Base-by-base conservation (phyloP, 2,113 vertebrate genomes). In the Blennius ocellaris region DNA sequence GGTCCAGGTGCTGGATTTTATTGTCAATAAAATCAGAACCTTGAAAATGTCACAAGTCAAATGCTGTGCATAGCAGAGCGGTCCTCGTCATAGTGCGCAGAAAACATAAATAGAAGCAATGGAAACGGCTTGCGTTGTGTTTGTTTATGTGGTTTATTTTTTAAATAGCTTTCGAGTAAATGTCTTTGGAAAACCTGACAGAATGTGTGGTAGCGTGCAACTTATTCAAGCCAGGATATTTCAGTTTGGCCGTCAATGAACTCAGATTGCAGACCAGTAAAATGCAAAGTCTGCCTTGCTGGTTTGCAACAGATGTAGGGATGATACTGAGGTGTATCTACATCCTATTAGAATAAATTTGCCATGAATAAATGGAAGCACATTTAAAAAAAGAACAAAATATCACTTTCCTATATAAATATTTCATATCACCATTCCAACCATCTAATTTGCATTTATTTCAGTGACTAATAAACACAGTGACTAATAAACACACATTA, bases 211-310 rank as follows among this genome's bases (percentile, higher is more conserved):
- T 9, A 17, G 49, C 16, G 7, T 17, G 16, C 8, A 7, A 21
- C 16, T 9, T 5, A 5, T 21, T 1, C 49, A 11, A 17, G 3
- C 9, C 50, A 48, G 39, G 44, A 7, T 21, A 4, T 53, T 41
- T 11, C n/a, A 47, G 59, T 70, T 58, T 50, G 49, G 39, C 41
- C 51, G 38, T 30, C 6, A 17, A 21, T 70, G 44, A 70, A 55
- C 16, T 63, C 38, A 58, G 45, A 49, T 61, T 37, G 21, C 9
- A 45, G 37, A 12, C n/a, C 2, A 55, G 61, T 67, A 11, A 56
- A 51, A 39, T 6, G 15, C 37, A 40, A 21, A 63, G 17, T 54
- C 6, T 1, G 4, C 17, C 36, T 5, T 14, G 17, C 21, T 54
- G 2, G 5, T 57, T 54, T 17, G n/a, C 14, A 57, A 11, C 45